A percentile compares a stretch with the other conserved stretches of the same genome.
phyloP scores from a whole-genome alignment of 92 coral and sea anemone genomes.

The Porites divaricata region DNA sequence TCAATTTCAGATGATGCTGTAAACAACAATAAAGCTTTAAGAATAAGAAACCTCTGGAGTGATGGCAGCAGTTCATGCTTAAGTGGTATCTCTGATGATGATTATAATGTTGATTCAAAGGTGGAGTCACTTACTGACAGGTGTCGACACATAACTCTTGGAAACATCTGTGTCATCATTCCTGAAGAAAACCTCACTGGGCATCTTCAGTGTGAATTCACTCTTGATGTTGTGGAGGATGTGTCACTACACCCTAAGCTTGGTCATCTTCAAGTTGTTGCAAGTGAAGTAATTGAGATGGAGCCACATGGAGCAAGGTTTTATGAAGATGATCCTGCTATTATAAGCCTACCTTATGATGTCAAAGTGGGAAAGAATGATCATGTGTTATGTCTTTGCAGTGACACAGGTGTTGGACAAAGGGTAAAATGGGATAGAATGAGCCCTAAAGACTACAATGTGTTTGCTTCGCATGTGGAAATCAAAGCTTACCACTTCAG shows the following conservation, averaged over 20 bases:
- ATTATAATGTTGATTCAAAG: conserved; percentile 28
- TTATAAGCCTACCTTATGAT: conserved; percentile 82
- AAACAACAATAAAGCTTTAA: conserved; percentile 26
- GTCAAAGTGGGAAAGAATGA: conserved; percentile 60
- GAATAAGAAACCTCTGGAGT: conserved; percentile 36
- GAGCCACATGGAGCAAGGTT: conserved; percentile 94
- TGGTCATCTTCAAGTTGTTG: conserved; percentile 66
- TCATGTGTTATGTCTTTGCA: conserved; percentile 80
- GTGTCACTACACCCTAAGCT: conserved; percentile 68
- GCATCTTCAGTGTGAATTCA: conserved; percentile 84
- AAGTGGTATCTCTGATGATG: conserved; percentile 59
- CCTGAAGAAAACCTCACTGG: conserved; percentile 89
- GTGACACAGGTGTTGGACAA: conserved; percentile 86
- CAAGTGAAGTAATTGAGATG: conserved; percentile 82
- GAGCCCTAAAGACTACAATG: conserved; percentile 69
- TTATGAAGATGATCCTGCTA: conserved; percentile 82
- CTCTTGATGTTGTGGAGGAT: conserved; percentile 80
- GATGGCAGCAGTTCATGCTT: conserved; percentile 32
- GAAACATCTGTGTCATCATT: conserved; percentile 87
- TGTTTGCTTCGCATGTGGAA: conserved; percentile 73
- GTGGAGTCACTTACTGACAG: conserved; percentile 56
- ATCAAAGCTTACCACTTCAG: conserved; percentile 90
- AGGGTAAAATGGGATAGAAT: conserved; percentile 75
- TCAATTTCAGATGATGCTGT: conserved; percentile 35
- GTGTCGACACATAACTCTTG: conserved; percentile 76